Percentiles rank a stretch among this genome's conserved stretches.
Evolutionary conservation across 1,140 invertebrate genomes (phyloP).

Genomic region (Lanistes nyassanus): DNA sequence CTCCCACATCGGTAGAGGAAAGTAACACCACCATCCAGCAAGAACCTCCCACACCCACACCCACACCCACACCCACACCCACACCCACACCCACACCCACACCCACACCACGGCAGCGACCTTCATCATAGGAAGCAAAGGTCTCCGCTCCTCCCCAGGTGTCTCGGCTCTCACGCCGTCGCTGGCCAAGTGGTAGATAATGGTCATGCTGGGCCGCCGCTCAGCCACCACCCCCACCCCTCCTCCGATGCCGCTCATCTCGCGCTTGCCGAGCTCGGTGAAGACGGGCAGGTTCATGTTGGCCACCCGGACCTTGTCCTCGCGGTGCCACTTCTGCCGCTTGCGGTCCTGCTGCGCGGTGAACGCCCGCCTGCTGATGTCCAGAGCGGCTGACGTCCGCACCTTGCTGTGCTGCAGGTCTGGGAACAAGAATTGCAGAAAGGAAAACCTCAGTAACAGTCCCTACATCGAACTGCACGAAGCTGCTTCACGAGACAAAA

Average conservation of each 20-base stretch:
- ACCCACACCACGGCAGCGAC: background rate
- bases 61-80: too few species aligned
- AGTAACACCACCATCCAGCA: too few species aligned
- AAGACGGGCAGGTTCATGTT: constrained; percentile 31
- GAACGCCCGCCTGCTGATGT: constrained; percentile 28
- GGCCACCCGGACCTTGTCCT: constrained; percentile 27
- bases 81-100: too few species aligned
- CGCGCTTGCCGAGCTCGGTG: constrained; percentile 11
- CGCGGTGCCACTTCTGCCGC: constrained; percentile 28
- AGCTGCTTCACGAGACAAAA: too few species aligned
- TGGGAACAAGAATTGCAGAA: background rate
- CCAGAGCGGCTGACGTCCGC: constrained; percentile 9
- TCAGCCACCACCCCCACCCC: background rate
- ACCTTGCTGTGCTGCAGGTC: constrained; percentile 18
- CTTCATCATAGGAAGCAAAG: constrained; percentile 38
- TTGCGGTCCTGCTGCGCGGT: constrained; percentile 29
- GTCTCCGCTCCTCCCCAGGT: background rate
- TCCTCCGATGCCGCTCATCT: background rate
- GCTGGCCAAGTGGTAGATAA: constrained; percentile 18
- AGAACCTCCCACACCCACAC: too few species aligned
- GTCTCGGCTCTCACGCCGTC: constrained; percentile 8
- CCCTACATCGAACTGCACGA: background rate
- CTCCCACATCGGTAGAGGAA: too few species aligned
- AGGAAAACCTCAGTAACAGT: too few species aligned
- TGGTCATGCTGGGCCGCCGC: constrained; percentile 1